A percentile compares a stretch with the other conserved stretches of the same genome.
phyloP scores from a whole-genome alignment of 2,113 vertebrate genomes.

The Herpetotheres cachinnans region DNA sequence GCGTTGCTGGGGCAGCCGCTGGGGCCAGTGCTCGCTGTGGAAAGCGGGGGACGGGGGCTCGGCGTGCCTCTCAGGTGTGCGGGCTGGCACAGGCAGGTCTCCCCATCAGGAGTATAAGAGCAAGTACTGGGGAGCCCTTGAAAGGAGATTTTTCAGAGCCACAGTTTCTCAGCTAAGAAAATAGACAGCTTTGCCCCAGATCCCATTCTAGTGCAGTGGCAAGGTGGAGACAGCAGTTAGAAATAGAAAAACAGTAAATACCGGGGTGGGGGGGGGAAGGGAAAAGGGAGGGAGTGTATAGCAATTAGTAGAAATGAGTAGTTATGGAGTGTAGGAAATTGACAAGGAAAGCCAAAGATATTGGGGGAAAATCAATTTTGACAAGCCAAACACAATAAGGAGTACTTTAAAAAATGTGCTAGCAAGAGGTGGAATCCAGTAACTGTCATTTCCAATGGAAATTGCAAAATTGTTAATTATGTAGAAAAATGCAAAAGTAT shows the following conservation, averaged over 20 bases:
- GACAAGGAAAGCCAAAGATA: constrained; percentile 8
- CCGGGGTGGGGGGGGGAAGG: neutral
- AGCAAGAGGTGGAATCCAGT: neutral
- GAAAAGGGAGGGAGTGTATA: neutral
- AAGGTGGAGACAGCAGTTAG: neutral
- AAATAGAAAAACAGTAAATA: neutral
- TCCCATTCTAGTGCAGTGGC: neutral
- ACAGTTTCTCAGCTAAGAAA: neutral
- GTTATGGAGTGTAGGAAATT: constrained; percentile 4
- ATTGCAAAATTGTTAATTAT: constrained; percentile 21
- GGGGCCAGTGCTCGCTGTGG: rapidly evolving
- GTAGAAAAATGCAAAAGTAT: constrained; percentile 21
- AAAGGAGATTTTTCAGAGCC: neutral
- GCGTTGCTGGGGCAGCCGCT: neutral
- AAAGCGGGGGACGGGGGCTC: neutral
- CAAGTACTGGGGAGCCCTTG: neutral
- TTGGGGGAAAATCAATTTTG: constrained; percentile 43
- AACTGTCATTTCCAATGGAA: neutral
- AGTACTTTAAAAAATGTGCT: neutral
- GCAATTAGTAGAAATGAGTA: constrained; percentile 22
- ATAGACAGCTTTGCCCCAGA: neutral
- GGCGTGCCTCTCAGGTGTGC: neutral
- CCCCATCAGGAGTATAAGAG: neutral
- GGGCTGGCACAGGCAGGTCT: neutral
- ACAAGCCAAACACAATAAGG: neutral